A percentile compares a stretch with the other conserved stretches of the same genome.
These are phyloP conservation scores for Coelopa frigida DNA, from an alignment of 1,140 invertebrate species.

Conservation along the genomic window DNA sequence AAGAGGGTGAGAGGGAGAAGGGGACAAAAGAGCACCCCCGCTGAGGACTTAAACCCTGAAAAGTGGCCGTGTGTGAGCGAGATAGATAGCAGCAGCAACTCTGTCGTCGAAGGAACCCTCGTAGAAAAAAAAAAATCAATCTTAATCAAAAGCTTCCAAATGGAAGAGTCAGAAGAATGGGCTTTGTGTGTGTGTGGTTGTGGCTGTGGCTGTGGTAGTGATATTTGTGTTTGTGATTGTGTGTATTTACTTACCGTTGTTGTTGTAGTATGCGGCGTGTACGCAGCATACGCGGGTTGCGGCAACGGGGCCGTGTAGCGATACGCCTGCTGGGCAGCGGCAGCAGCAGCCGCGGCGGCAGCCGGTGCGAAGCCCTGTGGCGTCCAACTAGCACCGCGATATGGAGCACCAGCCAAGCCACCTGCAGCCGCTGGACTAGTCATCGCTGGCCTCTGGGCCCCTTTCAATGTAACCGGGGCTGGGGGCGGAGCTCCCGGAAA, in stretches of 20 bases:
- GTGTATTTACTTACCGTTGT: conserved; percentile 38
- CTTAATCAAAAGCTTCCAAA: too few species aligned
- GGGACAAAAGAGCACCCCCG: too few species aligned
- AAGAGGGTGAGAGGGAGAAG: too few species aligned
- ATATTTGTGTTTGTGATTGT: not conserved
- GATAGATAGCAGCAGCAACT: too few species aligned
- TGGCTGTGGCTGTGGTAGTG: not conserved
- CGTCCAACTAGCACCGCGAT: conserved; percentile 43
- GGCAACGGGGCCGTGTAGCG: conserved; percentile 42
- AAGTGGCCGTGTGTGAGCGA: too few species aligned
- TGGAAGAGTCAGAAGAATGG: too few species aligned
- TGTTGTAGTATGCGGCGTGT: conserved; percentile 41
- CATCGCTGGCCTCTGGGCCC: conserved; percentile 40
- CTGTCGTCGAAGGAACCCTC: too few species aligned
- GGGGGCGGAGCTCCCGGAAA: conserved; percentile 37
- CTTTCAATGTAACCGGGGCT: conserved; percentile 40
- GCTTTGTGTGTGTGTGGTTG: too few species aligned
- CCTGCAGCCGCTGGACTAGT: conserved; percentile 44
- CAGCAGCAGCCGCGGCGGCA: conserved; percentile 35
- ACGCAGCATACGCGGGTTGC: conserved; percentile 42
- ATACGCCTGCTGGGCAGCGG: conserved; percentile 41
- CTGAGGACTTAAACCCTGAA: too few species aligned
- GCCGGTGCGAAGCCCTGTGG: conserved; percentile 42
- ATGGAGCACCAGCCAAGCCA: conserved; percentile 40
- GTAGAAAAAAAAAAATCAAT: too few species aligned